Evolutionary conservation across 2,888 invertebrate genomes (phyloP).

Genomic region (Monopis laevigella): DNA sequence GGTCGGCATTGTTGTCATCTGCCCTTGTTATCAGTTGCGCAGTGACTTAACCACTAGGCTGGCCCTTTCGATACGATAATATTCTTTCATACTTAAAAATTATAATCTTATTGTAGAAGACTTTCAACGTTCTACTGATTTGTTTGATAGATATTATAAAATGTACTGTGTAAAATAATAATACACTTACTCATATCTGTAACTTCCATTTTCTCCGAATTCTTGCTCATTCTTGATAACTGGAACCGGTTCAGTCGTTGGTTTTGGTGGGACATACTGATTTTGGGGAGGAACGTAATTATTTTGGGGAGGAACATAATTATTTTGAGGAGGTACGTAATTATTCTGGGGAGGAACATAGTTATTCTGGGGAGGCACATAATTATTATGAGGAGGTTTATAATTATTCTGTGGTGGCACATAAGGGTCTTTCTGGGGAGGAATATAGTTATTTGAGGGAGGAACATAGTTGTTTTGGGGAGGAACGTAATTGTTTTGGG

Average conservation of each 20-base stretch:
- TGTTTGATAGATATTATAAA: no score
- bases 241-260: conserved; percentile 37
- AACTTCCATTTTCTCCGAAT: conserved; percentile 54
- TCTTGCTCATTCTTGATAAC: conserved; percentile 56
- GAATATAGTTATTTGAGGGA: conserved; percentile 24
- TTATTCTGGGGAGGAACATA: conserved; percentile 22
- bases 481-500: conserved; percentile 21
- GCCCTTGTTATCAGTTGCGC: no score
- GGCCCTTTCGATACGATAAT: no score
- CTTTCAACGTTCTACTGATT: no score
- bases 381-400: conserved; percentile 21
- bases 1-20: no score
- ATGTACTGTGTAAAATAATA: conserved; percentile 1
- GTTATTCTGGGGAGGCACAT: conserved; percentile 20
- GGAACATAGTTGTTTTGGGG: conserved; percentile 23
- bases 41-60: no score
- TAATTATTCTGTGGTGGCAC: conserved; percentile 22
- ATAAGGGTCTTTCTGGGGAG: conserved; percentile 21
- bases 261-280: conserved; percentile 19
- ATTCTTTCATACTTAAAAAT: no score
- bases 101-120: no score
- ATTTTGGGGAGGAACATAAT: conserved; percentile 19
- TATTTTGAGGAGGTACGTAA: conserved; percentile 23
- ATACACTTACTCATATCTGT: conserved; percentile 62
- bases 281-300: conserved; percentile 22